A percentile compares a stretch with the other conserved stretches of the same genome.
Evolutionary conservation across 2,113 vertebrate species (phyloP).

Genomic region (Colaptes auratus): DNA sequence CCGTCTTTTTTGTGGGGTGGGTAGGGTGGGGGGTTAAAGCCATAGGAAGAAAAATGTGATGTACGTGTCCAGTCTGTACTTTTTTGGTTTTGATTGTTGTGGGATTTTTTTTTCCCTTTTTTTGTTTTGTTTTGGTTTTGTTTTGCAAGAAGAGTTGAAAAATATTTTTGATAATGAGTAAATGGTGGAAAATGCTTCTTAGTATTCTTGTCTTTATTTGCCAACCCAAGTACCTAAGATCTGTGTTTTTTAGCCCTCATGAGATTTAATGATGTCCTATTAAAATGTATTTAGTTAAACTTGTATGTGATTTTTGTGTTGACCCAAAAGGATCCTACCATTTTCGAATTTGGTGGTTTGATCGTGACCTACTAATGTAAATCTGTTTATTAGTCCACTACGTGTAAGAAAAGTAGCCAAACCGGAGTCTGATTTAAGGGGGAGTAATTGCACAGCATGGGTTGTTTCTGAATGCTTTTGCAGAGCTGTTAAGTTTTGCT

Average conservation of each 20-base stretch:
- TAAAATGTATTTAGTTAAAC: slow-evolving; percentile 81
- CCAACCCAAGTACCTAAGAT: slow-evolving; percentile 79
- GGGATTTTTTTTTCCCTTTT: no score
- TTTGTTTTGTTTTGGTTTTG: slow-evolving; percentile 58
- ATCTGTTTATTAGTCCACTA: slow-evolving; percentile 61
- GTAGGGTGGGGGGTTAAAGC: slow-evolving; percentile 86
- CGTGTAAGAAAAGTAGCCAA: slow-evolving; percentile 53
- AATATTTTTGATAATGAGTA: slow-evolving; percentile 97
- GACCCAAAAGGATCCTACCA: slow-evolving; percentile 76
- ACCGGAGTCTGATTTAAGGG: neutral
- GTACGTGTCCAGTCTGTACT: slow-evolving; percentile 86
- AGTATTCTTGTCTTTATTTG: slow-evolving; percentile 89
- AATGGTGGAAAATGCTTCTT: slow-evolving; percentile 89
- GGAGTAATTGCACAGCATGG: neutral
- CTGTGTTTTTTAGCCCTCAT: slow-evolving; percentile 74
- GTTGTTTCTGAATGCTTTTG: slow-evolving; percentile 41
- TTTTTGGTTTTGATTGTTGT: slow-evolving; percentile 57
- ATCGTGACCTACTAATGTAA: slow-evolving; percentile 67
- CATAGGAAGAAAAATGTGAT: slow-evolving; percentile 90
- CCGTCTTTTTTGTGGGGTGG: slow-evolving; percentile 70
- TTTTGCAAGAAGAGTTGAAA: slow-evolving; percentile 90
- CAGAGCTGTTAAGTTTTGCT: slow-evolving; percentile 63
- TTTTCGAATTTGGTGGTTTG: slow-evolving; percentile 57
- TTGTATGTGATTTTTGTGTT: slow-evolving; percentile 82
- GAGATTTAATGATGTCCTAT: slow-evolving; percentile 76